These are phyloP conservation scores for Brienomyrus longianalis DNA, from an alignment of 2,113 vertebrate species.

Conservation along the genomic window DNA sequence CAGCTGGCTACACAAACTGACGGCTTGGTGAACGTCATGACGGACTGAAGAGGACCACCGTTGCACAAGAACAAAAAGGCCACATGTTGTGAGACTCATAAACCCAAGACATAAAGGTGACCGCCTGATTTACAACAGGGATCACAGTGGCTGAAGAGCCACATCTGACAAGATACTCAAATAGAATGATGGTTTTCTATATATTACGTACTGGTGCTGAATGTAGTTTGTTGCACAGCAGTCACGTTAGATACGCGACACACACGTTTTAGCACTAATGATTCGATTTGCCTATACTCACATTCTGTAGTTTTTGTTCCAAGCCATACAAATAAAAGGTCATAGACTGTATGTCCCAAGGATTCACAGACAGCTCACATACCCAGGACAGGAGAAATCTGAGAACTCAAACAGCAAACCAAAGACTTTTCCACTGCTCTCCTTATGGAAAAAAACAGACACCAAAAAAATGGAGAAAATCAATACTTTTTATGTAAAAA, in stretches of 20 bases:
- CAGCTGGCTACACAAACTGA: neutral
- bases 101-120: neutral
- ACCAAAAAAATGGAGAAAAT: neutral
- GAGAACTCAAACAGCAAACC: neutral
- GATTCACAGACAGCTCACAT: neutral
- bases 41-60: neutral
- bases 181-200: neutral
- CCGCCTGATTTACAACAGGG: neutral
- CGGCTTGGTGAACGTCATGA: neutral
- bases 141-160: neutral
- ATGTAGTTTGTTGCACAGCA: neutral
- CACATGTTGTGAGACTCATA: neutral
- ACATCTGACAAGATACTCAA: neutral
- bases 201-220: neutral
- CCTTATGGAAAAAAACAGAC: neutral
- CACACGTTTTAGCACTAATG: neutral
- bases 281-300: neutral
- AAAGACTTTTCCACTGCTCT: neutral
- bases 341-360: neutral
- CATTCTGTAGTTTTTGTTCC: neutral
- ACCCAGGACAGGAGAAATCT: neutral
- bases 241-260: neutral
- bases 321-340: neutral
- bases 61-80: constrained; percentile 7
- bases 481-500: neutral